Evolutionary conservation across 1,140 invertebrate genomes (phyloP).

Genomic region (Aphelenchoides fujianensis): DNA sequence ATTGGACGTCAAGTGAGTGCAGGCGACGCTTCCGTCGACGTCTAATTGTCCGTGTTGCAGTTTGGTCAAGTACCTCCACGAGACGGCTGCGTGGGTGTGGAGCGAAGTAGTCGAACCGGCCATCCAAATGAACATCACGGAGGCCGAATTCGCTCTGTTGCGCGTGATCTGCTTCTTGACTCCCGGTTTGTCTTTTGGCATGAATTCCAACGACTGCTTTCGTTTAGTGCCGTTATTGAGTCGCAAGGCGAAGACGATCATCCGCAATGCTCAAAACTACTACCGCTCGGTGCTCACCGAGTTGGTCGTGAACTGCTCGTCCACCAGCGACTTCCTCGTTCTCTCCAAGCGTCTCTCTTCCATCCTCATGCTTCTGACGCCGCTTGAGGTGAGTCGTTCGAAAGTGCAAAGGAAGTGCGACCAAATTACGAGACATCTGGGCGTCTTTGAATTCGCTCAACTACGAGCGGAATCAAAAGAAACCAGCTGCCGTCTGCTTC

Average conservation of each 20-base stretch:
- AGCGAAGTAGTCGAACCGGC: constrained; percentile 2
- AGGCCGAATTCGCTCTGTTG: constrained; percentile 2
- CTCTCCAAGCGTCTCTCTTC: constrained; percentile 17
- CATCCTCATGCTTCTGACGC: constrained; percentile 9
- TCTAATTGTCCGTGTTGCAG: neutral
- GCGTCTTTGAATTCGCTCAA: neutral
- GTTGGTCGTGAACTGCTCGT: neutral
- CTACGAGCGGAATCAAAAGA: neutral
- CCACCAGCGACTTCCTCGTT: constrained; percentile 1
- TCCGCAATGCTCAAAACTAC: constrained; percentile 8
- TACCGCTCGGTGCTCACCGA: neutral
- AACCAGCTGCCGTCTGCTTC: neutral
- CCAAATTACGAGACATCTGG: too few species aligned
- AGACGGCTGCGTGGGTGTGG: neutral
- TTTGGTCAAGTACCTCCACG: neutral
- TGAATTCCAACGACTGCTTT: neutral
- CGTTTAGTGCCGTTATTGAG: neutral
- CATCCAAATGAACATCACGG: constrained; percentile 10
- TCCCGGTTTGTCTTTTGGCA: neutral
- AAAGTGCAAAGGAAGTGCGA: too few species aligned
- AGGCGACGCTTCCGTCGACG: too few species aligned
- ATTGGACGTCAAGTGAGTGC: too few species aligned
- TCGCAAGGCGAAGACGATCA: constrained; percentile 12
- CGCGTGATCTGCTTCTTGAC: constrained; percentile 12
- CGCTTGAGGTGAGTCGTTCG: neutral